Percentiles rank a stretch among this genome's conserved stretches.
phyloP scores from a whole-genome alignment of 2,113 vertebrate genomes.

The Lophotis ruficrista region DNA sequence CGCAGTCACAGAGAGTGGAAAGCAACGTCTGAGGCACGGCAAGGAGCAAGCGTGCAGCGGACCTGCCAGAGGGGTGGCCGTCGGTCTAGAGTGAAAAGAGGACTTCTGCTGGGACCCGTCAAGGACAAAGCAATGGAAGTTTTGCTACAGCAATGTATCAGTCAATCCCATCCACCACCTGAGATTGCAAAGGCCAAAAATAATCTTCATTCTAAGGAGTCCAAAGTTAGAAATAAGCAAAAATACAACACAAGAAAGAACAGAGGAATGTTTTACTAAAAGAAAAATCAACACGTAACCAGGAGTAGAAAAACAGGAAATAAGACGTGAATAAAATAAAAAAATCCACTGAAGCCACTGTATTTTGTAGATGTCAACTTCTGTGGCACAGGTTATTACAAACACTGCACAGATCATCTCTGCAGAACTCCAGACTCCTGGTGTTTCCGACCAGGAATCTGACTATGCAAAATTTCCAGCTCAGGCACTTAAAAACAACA shows the following conservation, averaged over 20 bases:
- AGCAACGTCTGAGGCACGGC: neutral
- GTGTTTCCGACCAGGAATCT: neutral
- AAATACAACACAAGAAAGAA: neutral
- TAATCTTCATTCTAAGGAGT: neutral
- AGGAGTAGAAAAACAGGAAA: neutral
- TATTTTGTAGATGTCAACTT: neutral
- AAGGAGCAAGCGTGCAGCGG: neutral
- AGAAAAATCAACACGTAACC: neutral
- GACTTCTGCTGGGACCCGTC: neutral
- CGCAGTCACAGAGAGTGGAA: neutral
- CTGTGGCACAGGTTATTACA: neutral
- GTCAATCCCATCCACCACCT: neutral
- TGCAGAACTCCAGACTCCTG: neutral
- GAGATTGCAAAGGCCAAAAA: neutral
- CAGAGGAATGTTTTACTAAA: neutral
- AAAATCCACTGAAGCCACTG: neutral
- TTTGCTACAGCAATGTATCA: neutral
- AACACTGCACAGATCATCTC: neutral
- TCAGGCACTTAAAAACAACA: neutral
- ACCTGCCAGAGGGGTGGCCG: neutral
- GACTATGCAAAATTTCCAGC: neutral
- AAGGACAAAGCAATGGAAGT: neutral
- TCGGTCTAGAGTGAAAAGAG: neutral
- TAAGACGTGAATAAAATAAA: neutral
- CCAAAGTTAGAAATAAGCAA: neutral